phyloP scores from a whole-genome alignment of 2,888 invertebrate species.

The Epistrophe eligans region DNA sequence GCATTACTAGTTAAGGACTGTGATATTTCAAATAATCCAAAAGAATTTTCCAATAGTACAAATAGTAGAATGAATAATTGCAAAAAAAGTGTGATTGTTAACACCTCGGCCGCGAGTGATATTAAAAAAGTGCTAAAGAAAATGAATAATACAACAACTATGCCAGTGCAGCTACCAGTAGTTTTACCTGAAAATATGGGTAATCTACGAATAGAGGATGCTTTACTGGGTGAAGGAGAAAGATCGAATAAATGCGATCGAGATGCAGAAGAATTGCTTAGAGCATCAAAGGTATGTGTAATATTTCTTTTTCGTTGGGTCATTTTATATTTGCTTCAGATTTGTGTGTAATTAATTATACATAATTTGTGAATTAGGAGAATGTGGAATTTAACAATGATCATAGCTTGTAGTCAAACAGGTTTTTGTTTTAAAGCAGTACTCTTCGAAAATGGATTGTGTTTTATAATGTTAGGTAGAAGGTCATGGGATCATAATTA shows the following conservation, averaged over 20 bases:
- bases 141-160: slow-evolving; percentile 50
- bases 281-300: slow-evolving; percentile 85
- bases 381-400: background rate
- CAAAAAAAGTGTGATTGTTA: slow-evolving; percentile 55
- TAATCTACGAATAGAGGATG: slow-evolving; percentile 85
- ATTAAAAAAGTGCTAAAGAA: slow-evolving; percentile 68
- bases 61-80: slow-evolving; percentile 63
- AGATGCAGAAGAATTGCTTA: slow-evolving; percentile 86
- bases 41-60: slow-evolving; percentile 73
- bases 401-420: background rate
- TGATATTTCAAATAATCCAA: slow-evolving; percentile 73
- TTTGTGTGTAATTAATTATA: background rate
- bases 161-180: slow-evolving; percentile 20
- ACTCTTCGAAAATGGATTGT: background rate
- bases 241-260: slow-evolving; percentile 83
- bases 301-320: slow-evolving; percentile 6
- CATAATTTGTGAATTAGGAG: background rate
- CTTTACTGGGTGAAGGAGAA: slow-evolving; percentile 76
- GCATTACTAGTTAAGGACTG: slow-evolving; percentile 72
- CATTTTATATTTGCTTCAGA: background rate
- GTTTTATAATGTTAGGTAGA: background rate
- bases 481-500: background rate
- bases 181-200: slow-evolving; percentile 82
- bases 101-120: slow-evolving; percentile 55
- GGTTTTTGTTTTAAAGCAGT: background rate